Base-by-base conservation (phyloP, 1,140 invertebrate genomes). In the Euborellia annulipes region DNA sequence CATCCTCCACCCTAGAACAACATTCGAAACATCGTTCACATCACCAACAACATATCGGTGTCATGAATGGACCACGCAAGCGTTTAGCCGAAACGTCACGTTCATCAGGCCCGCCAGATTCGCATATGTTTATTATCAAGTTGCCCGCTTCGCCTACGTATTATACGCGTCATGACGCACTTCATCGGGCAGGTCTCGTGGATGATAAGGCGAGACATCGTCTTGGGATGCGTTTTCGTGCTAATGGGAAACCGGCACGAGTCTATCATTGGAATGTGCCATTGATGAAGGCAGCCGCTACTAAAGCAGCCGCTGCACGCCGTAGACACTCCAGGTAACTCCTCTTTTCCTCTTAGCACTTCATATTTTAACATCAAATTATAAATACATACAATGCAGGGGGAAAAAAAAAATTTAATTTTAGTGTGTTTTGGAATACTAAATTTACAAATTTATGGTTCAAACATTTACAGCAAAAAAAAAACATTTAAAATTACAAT, bases 221-320 rank as follows among this genome's bases (percentile, higher is more conserved):
- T 17, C 17, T 55, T 4, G 71, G 78, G 0, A 64, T 81, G 0
- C 75, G 75, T 36, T 84, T 85, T 62, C 75, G 74, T 32, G 77
- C 73, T 42, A 85, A 85, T 54, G 82, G 81, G 0, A 81, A 82
- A 61, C 81, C 80, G 0, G 78, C 72, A 0, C 73, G 78, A 51
- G 78, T 86, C 7, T 86, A 85, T 57, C 79, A 85, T 54, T 85
- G 81, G 82, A 85, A 86, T 57, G 62, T 86, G 2, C 83, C 82
- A 0, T 57, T 86, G 46, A 80, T 79, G 54, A 81, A 82, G 55
- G 70, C 82, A 3, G 70, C 63, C 37, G 62, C 47, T 2, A 3
- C 7, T 3, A 37, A 46, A 9, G 19, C 2, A 11, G 23, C 23
- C 4, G 23, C 11, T 4, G 23, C 23, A 27, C 23, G 23, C 4